Evolutionary conservation across 53 echinoderm and acorn worm species (phyloP).

Genomic region (Holothuria scabra): DNA sequence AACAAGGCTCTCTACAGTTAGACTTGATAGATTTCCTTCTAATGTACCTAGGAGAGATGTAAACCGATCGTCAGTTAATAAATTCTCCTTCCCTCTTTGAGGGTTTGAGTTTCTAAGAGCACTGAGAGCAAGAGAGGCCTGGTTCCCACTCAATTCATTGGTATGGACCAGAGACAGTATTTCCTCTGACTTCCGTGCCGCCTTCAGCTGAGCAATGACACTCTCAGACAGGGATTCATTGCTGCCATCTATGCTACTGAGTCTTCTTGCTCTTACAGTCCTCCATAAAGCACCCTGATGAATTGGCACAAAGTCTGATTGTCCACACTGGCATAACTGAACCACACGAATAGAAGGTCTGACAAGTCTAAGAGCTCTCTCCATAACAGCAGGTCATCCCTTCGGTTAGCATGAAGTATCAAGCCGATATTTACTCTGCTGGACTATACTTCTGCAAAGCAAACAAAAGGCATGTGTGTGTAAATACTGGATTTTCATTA

Average conservation of each 20-base stretch:
- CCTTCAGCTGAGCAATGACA: not conserved
- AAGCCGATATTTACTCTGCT: too few relatives aligned
- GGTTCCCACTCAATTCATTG: slow-evolving; percentile 53
- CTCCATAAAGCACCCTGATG: not conserved
- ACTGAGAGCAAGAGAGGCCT: slow-evolving; percentile 65
- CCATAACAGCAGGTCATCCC: slow-evolving; percentile 1
- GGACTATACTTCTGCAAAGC: too few relatives aligned
- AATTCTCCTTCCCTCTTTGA: not conserved
- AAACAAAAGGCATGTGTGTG: too few relatives aligned
- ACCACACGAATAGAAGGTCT: not conserved
- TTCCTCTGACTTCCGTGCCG: slow-evolving; percentile 25
- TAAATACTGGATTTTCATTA: too few relatives aligned
- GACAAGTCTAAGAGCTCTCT: slow-evolving; percentile 25
- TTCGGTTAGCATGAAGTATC: too few relatives aligned
- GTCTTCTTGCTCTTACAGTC: not conserved
- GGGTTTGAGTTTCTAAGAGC: slow-evolving; percentile 46
- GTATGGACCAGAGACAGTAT: not conserved
- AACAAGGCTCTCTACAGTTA: slow-evolving; percentile 60
- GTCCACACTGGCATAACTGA: not conserved
- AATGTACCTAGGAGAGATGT: slow-evolving; percentile 34
- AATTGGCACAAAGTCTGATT: not conserved
- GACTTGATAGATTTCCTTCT: slow-evolving; percentile 16
- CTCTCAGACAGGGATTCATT: not conserved
- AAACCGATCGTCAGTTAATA: slow-evolving; percentile 55
- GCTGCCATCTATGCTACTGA: too few relatives aligned